Percentiles rank a stretch among this genome's conserved stretches.
phyloP scores from a whole-genome alignment of 2,888 invertebrate species.

The Trisateles emortualis region DNA sequence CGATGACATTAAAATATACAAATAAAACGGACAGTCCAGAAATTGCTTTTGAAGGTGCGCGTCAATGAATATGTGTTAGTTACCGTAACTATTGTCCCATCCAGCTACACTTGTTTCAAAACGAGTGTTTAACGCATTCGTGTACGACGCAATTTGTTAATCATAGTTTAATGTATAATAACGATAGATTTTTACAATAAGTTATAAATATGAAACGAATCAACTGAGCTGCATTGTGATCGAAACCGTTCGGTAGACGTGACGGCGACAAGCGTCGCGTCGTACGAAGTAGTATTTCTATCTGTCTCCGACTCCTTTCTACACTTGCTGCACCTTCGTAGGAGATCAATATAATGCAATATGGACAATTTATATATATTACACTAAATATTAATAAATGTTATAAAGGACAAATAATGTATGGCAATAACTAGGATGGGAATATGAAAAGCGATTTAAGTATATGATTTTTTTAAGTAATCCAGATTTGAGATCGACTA shows the following conservation, averaged over 20 bases:
- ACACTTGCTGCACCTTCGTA: constrained; percentile 66
- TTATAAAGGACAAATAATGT: constrained; percentile 54
- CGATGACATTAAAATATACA: constrained; percentile 8
- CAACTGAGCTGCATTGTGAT: constrained; percentile 87
- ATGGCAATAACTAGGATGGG: constrained; percentile 64
- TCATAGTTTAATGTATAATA: constrained; percentile 75
- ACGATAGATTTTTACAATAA: constrained; percentile 81
- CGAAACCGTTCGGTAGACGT: constrained; percentile 67
- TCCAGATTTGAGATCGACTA: background rate
- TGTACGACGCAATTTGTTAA: constrained; percentile 56
- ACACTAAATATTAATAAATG: constrained; percentile 42
- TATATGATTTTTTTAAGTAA: constrained; percentile 2
- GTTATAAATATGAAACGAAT: constrained; percentile 78
- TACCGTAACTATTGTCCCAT: constrained; percentile 20
- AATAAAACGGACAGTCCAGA: constrained; percentile 16
- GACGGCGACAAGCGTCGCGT: constrained; percentile 47
- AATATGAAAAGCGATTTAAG: constrained; percentile 32
- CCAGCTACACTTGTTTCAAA: constrained; percentile 34
- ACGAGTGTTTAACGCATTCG: constrained; percentile 51
- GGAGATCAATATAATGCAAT: constrained; percentile 37
- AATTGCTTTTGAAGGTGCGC: constrained; percentile 27
- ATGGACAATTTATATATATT: constrained; percentile 25
- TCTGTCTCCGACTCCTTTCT: constrained; percentile 63
- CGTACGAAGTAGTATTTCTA: constrained; percentile 61
- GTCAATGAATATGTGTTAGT: constrained; percentile 22